Evolutionary conservation across 2,888 invertebrate genomes (phyloP).

Genomic region (Nebria salina): DNA sequence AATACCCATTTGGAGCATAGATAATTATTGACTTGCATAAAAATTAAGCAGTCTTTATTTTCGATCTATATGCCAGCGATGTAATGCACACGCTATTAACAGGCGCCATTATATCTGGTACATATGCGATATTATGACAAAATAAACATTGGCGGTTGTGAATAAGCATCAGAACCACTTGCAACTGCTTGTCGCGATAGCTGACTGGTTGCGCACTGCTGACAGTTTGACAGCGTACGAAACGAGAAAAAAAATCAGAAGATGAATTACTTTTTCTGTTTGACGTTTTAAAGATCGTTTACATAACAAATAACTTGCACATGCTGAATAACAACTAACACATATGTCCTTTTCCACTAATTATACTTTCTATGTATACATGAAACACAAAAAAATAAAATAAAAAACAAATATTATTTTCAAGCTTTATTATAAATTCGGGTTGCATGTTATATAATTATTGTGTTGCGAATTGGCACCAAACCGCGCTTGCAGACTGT

Average conservation of each 20-base stretch:
- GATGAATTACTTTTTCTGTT: constrained; percentile 46
- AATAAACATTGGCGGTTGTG: not conserved
- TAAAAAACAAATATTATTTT: not conserved
- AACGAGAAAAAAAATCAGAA: constrained; percentile 39
- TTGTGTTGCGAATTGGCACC: no score
- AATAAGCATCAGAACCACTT: not conserved
- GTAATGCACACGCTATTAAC: no score
- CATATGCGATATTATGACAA: not conserved
- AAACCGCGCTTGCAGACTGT: no score
- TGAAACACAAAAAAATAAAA: not conserved
- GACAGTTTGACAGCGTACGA: constrained; percentile 9
- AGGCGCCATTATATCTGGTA: no score
- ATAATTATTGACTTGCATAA: no score
- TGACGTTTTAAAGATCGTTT: constrained; percentile 45
- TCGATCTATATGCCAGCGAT: no score
- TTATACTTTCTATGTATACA: not conserved
- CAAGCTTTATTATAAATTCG: no score
- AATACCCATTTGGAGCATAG: not conserved
- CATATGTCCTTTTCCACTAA: not conserved
- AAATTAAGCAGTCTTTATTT: no score
- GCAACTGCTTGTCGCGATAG: constrained; percentile 5
- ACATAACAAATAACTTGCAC: constrained; percentile 43
- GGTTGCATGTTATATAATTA: no score
- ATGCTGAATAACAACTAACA: constrained; percentile 34
- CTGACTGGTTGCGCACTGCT: not conserved